Base-by-base conservation (phyloP, 1,140 invertebrate genomes). In the Heliconius hermathena region DNA sequence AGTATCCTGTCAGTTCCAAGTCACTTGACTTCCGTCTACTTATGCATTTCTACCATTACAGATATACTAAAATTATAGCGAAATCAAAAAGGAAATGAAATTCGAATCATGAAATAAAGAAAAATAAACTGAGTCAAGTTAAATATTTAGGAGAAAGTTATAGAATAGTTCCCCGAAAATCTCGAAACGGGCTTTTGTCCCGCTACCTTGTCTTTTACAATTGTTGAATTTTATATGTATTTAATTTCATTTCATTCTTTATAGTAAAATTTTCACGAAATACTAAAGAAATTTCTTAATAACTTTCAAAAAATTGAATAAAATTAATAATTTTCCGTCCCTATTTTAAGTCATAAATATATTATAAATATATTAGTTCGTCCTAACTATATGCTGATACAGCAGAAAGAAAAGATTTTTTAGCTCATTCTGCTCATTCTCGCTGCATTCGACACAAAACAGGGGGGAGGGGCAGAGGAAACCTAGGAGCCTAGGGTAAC, bases 161-260 rank as follows among this genome's bases (percentile, higher is more conserved):
- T 41, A 57, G 54, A 22, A 57, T 57, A n/a, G 54, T 57, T 57
- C 20, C 18, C 8, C 54, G 54, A 57, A 57, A 52, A 57, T 20
- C 54, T 57, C n/a, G 54, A 22, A 57, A 57, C 20, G 2, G 54
- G 54, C n/a, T 9, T 57, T 57, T 57, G 54, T 57, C 8, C 8
- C 8, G 54, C 54, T 22, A 57, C 54, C 54, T 22, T 57, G 54
- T 57, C 54, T 57, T 8, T 20, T 57, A 57, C n/a, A 57, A 57
- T 57, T 6, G 54, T 57, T 57, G 54, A 57, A 57, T 57, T 57
- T 57, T 57, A 57, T 57, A 57, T 57, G n/a, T 57, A 57, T 22
- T n/a, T 57, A 20, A 57, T 22, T 57, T 22, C 8, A 22, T 20
- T 6, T 57, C 3, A 1, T 57, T 57, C 18, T 57, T 20, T 57